Evolutionary conservation across 1,140 invertebrate species (phyloP).

Genomic region (Panagrolaimus sp.): DNA sequence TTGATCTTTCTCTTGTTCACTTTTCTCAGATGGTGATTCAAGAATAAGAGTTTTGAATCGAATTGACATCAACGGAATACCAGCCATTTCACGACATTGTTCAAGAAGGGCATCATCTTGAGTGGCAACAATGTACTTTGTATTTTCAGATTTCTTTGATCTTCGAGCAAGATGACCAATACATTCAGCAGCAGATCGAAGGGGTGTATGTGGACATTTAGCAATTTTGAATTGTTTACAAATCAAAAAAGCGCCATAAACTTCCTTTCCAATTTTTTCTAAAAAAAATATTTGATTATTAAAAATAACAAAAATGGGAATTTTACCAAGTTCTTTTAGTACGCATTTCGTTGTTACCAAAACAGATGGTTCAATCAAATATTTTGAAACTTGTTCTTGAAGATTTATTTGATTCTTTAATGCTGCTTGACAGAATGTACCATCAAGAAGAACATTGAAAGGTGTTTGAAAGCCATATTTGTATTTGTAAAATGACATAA

Average conservation of each 20-base stretch:
- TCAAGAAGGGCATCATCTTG: slow-evolving; percentile 60
- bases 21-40: slow-evolving; percentile 44
- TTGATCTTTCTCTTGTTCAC: slow-evolving; percentile 19
- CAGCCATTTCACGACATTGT: slow-evolving; percentile 52
- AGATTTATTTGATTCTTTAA: slow-evolving; percentile 80
- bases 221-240: slow-evolving; percentile 70
- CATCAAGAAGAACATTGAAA: slow-evolving; percentile 84
- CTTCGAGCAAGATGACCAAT: slow-evolving; percentile 50
- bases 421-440: slow-evolving; percentile 85
- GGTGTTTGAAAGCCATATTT: slow-evolving; percentile 80
- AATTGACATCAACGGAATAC: slow-evolving; percentile 61
- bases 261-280: slow-evolving; percentile 65
- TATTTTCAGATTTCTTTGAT: slow-evolving; percentile 37
- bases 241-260: slow-evolving; percentile 76
- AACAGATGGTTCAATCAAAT: slow-evolving; percentile 76
- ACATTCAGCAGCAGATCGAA: slow-evolving; percentile 47
- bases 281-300: slow-evolving; percentile 29
- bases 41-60: slow-evolving; percentile 61
- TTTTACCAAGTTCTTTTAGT: slow-evolving; percentile 72
- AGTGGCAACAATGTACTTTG: slow-evolving; percentile 60
- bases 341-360: slow-evolving; percentile 84
- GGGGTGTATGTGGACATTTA: slow-evolving; percentile 50
- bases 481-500: slow-evolving; percentile 76
- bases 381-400: slow-evolving; percentile 83
- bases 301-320: slow-evolving; percentile 13